Percentiles rank a stretch among this genome's conserved stretches.
phyloP scores from a whole-genome alignment of 2,113 vertebrate genomes.

The Peromyscus leucopus region DNA sequence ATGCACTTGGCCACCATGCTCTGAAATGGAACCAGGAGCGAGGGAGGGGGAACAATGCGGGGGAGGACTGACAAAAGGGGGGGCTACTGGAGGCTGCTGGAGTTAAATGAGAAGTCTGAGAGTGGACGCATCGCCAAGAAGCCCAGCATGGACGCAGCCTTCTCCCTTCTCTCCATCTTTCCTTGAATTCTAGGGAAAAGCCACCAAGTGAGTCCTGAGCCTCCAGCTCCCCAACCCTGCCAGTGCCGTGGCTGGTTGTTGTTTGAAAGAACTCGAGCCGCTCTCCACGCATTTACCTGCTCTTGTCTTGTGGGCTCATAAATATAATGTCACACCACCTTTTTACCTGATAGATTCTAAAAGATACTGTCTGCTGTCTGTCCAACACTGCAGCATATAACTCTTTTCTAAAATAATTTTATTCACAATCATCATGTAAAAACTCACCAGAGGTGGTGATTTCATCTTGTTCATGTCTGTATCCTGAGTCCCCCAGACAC shows the following conservation, averaged over 20 bases:
- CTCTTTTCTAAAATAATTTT: slow-evolving; percentile 55
- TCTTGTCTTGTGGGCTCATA: neutral
- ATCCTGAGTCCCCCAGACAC: neutral
- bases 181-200: neutral
- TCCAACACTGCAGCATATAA: neutral
- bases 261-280: neutral
- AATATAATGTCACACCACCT: neutral
- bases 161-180: neutral
- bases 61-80: no score
- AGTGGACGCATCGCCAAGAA: neutral
- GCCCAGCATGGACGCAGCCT: neutral
- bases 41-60: no score
- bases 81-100: neutral
- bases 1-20: neutral
- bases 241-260: neutral
- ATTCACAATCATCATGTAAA: neutral
- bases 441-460: neutral
- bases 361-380: neutral
- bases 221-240: neutral
- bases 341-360: slow-evolving; percentile 25
- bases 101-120: no score
- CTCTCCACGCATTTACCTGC: neutral
- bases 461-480: neutral
- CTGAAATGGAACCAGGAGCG: neutral
- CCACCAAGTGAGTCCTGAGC: neutral